Percentiles rank a stretch among this genome's conserved stretches.
phyloP scores from a whole-genome alignment of 2,113 vertebrate species.

The Clarias gariepinus region DNA sequence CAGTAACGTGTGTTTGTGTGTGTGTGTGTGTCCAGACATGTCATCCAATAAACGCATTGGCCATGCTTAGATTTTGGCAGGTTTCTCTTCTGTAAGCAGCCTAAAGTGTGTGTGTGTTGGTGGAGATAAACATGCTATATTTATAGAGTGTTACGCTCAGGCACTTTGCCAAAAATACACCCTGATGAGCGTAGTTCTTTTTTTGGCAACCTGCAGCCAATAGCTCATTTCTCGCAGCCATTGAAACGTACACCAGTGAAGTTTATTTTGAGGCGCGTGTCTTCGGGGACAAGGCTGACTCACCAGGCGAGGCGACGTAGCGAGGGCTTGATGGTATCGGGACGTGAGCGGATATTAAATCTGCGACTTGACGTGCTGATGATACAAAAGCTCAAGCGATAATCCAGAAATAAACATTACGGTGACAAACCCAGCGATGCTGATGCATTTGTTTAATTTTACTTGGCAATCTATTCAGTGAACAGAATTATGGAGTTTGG shows the following conservation, averaged over 20 bases:
- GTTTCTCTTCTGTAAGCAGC: not conserved
- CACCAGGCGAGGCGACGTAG: not conserved
- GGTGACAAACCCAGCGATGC: not conserved
- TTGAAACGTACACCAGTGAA: not conserved
- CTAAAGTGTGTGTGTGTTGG: slow-evolving; percentile 17
- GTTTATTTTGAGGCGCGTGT: not conserved
- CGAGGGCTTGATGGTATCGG: not conserved
- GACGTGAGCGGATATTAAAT: not conserved
- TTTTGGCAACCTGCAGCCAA: not conserved
- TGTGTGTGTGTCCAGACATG: not conserved
- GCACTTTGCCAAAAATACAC: not conserved
- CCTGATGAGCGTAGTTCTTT: not conserved
- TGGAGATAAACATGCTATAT: slow-evolving; percentile 31
- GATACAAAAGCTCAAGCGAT: not conserved
- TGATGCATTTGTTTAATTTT: not conserved
- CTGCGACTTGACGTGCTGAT: not conserved
- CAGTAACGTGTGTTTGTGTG: not conserved
- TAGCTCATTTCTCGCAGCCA: not conserved
- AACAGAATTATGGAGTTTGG: not conserved
- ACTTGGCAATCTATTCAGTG: not conserved
- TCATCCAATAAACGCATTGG: slow-evolving; percentile 38
- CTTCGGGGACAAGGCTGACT: not conserved
- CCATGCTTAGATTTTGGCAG: slow-evolving; percentile 22
- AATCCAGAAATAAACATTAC: not conserved
- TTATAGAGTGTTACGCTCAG: slow-evolving; percentile 3